Percentiles rank a stretch among this genome's conserved stretches.
Conservation (phyloP, 2,113 vertebrate species). For the Phoenicopterus ruber region DNA sequence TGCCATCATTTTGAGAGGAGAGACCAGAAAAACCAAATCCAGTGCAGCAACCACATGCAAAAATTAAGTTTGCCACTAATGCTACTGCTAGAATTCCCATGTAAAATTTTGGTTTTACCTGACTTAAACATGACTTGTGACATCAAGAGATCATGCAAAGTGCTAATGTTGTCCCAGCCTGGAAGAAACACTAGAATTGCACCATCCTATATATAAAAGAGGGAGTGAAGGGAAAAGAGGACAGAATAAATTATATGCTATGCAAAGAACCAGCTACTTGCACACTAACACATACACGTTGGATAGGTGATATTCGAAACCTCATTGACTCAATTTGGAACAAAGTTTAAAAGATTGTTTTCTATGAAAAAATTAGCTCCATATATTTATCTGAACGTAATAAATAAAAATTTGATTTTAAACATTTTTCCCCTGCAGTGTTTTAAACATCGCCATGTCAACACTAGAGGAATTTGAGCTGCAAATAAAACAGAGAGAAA, state of each 20-base stretch:
- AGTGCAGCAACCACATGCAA: background rate
- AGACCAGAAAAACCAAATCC: background rate
- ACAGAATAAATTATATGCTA: background rate
- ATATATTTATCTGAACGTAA: background rate
- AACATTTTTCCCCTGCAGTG: background rate
- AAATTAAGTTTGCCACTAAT: background rate
- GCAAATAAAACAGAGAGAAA: background rate
- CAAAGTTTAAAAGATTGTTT: background rate
- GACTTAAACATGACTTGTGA: constrained; percentile 95
- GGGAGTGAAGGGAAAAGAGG: background rate
- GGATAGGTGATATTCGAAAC: background rate
- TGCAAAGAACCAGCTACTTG: background rate
- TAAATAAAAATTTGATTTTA: background rate
- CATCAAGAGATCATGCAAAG: constrained; percentile 88
- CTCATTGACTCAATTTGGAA: background rate
- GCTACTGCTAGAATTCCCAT: background rate
- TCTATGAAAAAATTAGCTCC: background rate
- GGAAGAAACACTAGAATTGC: constrained; percentile 96
- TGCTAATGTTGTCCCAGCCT: constrained; percentile 98
- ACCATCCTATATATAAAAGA: constrained; percentile 80
- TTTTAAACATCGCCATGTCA: background rate
- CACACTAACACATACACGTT: fast-evolving
- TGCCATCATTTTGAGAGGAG: background rate
- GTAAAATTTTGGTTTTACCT: constrained; percentile 71
- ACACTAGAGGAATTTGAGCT: background rate